These are phyloP conservation scores for Drosophila tristis DNA, from an alignment of 1,140 invertebrate species.

Conservation along the genomic window DNA sequence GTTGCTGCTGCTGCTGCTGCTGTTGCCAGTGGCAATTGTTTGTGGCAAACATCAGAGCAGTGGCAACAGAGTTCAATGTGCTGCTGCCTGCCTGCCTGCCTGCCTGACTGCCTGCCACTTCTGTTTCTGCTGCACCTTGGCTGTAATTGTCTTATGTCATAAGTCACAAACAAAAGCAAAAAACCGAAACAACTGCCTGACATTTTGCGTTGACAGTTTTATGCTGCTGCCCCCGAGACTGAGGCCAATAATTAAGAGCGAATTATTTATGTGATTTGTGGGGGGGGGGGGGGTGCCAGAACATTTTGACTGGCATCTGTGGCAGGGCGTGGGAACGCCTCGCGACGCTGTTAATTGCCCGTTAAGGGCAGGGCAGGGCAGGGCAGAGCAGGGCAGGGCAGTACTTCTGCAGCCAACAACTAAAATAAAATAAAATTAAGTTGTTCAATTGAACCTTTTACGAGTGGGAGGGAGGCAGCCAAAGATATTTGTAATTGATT, in stretches of 20 bases:
- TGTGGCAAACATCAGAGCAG: constrained; percentile 30
- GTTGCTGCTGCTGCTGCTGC: constrained; percentile 20
- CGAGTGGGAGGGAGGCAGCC: not conserved
- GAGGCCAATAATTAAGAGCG: constrained; percentile 59
- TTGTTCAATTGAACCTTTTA: constrained; percentile 32
- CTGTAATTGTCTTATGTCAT: constrained; percentile 77
- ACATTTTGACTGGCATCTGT: not conserved
- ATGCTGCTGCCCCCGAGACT: constrained; percentile 43
- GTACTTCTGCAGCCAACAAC: not conserved
- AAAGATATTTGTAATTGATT: not conserved
- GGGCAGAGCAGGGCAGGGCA: constrained; percentile 36
- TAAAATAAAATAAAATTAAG: constrained; percentile 17
- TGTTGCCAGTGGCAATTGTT: constrained; percentile 23
- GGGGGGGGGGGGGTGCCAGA: constrained; percentile 32
- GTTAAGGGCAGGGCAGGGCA: constrained; percentile 23
- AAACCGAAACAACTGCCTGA: constrained; percentile 31
- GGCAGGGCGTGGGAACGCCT: constrained; percentile 51
- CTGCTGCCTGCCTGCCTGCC: not conserved
- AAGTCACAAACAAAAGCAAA: constrained; percentile 49
- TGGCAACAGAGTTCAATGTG: constrained; percentile 41
- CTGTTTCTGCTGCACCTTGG: constrained; percentile 54
- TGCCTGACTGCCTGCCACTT: constrained; percentile 23
- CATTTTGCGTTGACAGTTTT: constrained; percentile 74
- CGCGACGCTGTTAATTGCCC: constrained; percentile 34
- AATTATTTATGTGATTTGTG: constrained; percentile 53